Evolutionary conservation across 2,113 vertebrate genomes (phyloP).

Genomic region (Romanogobio albipinnatus): DNA sequence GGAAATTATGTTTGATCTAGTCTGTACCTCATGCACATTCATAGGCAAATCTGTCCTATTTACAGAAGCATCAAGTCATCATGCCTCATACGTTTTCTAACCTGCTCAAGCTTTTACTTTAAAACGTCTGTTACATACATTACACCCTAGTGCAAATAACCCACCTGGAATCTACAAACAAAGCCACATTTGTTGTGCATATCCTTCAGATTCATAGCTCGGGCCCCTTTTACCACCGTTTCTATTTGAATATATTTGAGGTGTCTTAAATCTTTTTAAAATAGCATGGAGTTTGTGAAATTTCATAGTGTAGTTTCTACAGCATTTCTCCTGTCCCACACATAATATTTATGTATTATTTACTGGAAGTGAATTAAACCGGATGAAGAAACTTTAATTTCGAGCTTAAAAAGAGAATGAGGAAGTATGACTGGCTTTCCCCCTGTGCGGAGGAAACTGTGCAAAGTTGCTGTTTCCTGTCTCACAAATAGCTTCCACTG

Average conservation of each 20-base stretch:
- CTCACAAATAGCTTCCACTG: constrained; percentile 37
- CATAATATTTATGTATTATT: background rate
- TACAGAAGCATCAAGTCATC: background rate
- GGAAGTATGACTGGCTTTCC: constrained; percentile 18
- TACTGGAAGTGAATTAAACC: background rate
- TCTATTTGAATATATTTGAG: background rate
- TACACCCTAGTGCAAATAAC: background rate
- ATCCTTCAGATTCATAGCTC: background rate
- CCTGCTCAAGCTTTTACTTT: background rate
- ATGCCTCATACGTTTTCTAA: background rate
- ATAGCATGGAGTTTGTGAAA: background rate
- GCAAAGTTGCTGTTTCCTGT: constrained; percentile 49
- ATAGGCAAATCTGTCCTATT: background rate
- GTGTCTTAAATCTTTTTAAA: no score
- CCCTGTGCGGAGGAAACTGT: constrained; percentile 31
- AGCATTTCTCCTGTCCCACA: background rate
- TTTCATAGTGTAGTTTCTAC: background rate
- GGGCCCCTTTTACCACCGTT: background rate
- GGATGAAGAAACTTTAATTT: background rate
- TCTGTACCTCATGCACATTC: background rate
- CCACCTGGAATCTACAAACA: background rate
- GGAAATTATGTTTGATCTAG: background rate
- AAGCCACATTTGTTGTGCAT: background rate
- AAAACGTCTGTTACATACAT: background rate
- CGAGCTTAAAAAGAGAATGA: constrained; percentile 8